Percentiles rank a stretch among this genome's conserved stretches.
These are phyloP conservation scores for Drosophila mauritiana DNA, from an alignment of 1,140 invertebrate genomes.

Conservation along the genomic window DNA sequence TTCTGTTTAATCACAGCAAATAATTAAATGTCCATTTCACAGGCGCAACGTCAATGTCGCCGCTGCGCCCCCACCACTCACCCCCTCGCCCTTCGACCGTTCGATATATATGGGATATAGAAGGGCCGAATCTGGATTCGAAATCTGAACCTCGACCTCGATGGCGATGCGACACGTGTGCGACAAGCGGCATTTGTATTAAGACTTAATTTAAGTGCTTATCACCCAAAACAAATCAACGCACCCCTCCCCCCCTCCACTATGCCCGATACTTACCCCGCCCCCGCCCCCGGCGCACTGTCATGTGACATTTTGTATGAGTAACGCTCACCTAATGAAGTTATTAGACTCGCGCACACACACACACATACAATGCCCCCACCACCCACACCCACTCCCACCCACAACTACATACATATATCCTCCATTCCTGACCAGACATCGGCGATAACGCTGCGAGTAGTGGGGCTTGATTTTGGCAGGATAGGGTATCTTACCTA, in stretches of 20 bases:
- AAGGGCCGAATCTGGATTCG: constrained; percentile 31
- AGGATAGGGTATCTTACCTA: not conserved
- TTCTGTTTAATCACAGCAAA: constrained; percentile 80
- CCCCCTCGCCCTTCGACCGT: too few species aligned
- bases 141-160: constrained; percentile 46
- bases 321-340: constrained; percentile 72
- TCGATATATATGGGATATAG: not conserved
- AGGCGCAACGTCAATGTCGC: constrained; percentile 59
- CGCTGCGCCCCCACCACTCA: not conserved
- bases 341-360: constrained; percentile 51
- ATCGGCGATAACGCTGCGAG: constrained; percentile 14
- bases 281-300: constrained; percentile 5
- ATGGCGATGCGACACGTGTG: constrained; percentile 75
- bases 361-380: not conserved
- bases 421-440: constrained; percentile 28
- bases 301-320: constrained; percentile 69
- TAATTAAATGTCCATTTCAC: constrained; percentile 84
- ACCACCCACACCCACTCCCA: not conserved
- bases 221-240: constrained; percentile 83
- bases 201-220: constrained; percentile 85
- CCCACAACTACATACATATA: not conserved
- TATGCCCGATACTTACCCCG: constrained; percentile 1
- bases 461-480: not conserved
- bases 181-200: constrained; percentile 83
- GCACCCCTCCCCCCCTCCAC: not conserved